Conservation (phyloP, 2,113 vertebrate species). For the Cranoglanis bouderius region DNA sequence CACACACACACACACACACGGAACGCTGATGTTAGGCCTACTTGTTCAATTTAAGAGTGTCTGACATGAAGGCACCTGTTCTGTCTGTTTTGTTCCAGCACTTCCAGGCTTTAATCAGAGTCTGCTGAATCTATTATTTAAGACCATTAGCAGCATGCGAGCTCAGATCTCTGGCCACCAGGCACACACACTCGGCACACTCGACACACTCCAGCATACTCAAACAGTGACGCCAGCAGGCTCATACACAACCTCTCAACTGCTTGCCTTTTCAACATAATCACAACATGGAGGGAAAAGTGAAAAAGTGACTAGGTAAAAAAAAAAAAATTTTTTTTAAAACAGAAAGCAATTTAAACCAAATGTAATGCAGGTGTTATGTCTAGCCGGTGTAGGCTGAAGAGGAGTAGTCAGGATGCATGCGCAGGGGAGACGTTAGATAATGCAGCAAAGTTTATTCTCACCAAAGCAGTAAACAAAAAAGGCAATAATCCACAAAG, state of each 20-base stretch:
- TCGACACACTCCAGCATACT: constrained; percentile 17
- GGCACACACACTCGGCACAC: background rate
- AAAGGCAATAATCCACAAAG: too few relatives aligned
- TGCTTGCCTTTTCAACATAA: background rate
- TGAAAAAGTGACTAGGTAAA: background rate
- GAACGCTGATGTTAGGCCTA: background rate
- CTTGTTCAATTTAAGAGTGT: background rate
- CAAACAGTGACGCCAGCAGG: background rate
- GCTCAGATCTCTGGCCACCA: constrained; percentile 5
- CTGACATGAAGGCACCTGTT: constrained; percentile 31
- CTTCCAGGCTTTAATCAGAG: constrained; percentile 39
- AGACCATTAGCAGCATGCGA: constrained; percentile 20
- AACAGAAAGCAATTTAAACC: background rate
- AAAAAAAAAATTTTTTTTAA: too few relatives aligned
- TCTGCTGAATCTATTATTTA: constrained; percentile 44
- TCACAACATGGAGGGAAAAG: background rate
- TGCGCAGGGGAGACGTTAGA: too few relatives aligned
- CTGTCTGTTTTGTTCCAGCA: background rate
- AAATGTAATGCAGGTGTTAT: background rate
- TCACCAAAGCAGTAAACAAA: too few relatives aligned
- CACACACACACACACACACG: background rate
- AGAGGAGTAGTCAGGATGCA: too few relatives aligned
- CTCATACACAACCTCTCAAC: background rate
- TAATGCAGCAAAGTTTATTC: too few relatives aligned
- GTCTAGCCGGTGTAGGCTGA: too few relatives aligned